Conservation (phyloP, 2,113 vertebrate genomes). For the Myotis davidii region DNA sequence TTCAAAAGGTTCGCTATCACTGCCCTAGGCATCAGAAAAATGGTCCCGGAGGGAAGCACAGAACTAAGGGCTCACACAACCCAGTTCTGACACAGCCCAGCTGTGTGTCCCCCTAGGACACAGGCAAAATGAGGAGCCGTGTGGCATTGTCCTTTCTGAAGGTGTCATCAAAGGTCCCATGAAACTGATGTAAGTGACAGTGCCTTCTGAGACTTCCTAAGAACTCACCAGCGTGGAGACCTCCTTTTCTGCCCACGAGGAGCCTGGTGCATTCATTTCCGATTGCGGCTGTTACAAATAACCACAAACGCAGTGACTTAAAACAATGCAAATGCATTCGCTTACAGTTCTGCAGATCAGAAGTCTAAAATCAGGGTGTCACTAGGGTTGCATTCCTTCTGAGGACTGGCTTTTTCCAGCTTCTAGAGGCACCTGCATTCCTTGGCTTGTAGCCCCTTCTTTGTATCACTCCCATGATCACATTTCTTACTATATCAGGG, state of each 20-base stretch:
- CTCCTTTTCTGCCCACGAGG: neutral
- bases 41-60: neutral
- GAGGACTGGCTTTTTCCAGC: neutral
- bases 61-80: neutral
- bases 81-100: neutral
- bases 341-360: neutral
- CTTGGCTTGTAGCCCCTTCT: neutral
- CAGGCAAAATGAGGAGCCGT: neutral
- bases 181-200: neutral
- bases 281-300: neutral
- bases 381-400: neutral
- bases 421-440: neutral
- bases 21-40: neutral
- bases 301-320: neutral
- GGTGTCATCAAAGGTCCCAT: neutral
- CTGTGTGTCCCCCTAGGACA: neutral
- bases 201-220: neutral
- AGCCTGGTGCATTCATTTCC: neutral
- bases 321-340: neutral
- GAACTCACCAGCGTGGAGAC: neutral
- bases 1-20: no score
- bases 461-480: neutral
- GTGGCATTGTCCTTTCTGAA: neutral
- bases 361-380: neutral
- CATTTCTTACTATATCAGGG: neutral